phyloP scores from a whole-genome alignment of 1,140 invertebrate species.

The Apis mellifera region DNA sequence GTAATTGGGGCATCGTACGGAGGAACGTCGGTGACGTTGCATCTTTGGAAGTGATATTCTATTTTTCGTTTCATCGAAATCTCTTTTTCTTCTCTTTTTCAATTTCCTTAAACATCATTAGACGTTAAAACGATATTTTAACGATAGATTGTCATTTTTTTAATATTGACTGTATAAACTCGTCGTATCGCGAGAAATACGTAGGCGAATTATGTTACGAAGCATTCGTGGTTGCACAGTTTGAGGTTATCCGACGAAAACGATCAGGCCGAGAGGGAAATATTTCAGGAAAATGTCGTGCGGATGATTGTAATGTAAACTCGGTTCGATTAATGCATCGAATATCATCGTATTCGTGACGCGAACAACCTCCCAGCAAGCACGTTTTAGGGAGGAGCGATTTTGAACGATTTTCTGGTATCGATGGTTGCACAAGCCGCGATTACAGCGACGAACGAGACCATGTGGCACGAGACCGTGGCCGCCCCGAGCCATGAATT shows the following conservation, averaged over 20 bases:
- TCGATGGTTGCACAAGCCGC: constrained; percentile 2
- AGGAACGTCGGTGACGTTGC: constrained; percentile 15
- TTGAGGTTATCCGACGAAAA: not conserved
- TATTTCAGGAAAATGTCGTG: constrained; percentile 6
- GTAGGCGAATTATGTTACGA: not conserved
- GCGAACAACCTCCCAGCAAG: constrained; percentile 15
- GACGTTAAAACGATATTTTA: too few relatives aligned
- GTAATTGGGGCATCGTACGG: constrained; percentile 30
- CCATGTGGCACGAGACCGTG: constrained; percentile 20
- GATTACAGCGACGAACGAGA: constrained; percentile 19
- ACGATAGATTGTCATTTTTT: not conserved
- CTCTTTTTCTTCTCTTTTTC: constrained; percentile 4
- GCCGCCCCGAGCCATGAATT: constrained; percentile 22
- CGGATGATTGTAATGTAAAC: constrained; percentile 5
- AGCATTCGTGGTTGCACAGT: not conserved
- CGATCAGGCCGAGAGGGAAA: too few relatives aligned
- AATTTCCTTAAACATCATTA: not conserved
- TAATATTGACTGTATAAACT: too few relatives aligned
- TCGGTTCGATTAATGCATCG: constrained; percentile 2
- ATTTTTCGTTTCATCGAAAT: too few relatives aligned
- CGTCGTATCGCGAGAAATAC: too few relatives aligned
- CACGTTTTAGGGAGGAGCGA: constrained; percentile 28
- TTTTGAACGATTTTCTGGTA: constrained; percentile 39
- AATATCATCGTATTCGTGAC: not conserved
- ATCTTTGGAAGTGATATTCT: too few relatives aligned